Conservation (phyloP, 2,113 vertebrate species). For the Pogonocichla stellata region DNA sequence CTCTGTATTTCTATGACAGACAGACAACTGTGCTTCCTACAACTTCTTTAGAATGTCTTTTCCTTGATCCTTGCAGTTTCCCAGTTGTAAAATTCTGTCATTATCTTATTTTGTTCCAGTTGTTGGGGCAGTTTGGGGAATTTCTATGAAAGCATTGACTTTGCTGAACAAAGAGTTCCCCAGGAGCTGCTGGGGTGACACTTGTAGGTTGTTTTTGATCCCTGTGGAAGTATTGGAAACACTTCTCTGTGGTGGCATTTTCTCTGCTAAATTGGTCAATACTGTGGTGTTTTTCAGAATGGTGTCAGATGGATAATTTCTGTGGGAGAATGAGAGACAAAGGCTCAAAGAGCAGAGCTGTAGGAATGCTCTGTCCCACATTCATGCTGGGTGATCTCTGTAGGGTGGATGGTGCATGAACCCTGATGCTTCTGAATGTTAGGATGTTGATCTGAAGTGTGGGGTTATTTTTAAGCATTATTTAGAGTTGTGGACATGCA, state of each 20-base stretch:
- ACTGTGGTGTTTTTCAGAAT: neutral
- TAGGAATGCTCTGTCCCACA: neutral
- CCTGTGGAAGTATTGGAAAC: neutral
- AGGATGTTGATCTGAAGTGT: neutral
- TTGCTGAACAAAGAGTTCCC: neutral
- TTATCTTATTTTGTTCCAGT: neutral
- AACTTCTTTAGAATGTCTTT: neutral
- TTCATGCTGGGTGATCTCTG: neutral
- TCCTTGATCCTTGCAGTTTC: neutral
- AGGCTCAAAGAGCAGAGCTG: neutral
- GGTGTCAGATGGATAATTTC: neutral
- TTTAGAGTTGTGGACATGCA: neutral
- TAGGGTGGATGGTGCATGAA: neutral
- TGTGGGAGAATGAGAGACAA: neutral
- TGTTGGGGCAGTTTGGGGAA: neutral
- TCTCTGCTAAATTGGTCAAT: neutral
- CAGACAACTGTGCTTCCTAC: neutral
- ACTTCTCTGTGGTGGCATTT: neutral
- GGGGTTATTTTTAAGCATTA: neutral
- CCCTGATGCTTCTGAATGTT: neutral
- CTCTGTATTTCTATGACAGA: neutral
- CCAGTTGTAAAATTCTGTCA: neutral
- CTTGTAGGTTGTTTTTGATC: neutral
- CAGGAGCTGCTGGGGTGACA: neutral
- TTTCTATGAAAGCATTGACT: neutral